Conservation (phyloP, 1,140 invertebrate species). For the Drosophila saltans region DNA sequence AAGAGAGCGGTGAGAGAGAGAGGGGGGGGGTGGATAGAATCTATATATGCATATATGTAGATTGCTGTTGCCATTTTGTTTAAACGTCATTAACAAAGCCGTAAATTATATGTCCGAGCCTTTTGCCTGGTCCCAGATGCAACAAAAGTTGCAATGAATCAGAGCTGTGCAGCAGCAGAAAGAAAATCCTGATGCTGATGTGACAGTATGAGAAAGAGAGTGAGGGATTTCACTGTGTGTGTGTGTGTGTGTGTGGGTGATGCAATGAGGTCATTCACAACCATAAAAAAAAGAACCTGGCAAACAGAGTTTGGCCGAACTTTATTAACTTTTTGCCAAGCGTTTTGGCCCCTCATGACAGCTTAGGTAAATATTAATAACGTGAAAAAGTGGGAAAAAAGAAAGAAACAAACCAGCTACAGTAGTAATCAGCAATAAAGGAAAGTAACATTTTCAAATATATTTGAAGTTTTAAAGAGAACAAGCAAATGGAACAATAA, state of each 20-base stretch:
- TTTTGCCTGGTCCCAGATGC: conserved; percentile 33
- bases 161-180: background rate
- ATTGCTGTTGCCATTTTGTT: conserved; percentile 65
- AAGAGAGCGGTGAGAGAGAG: background rate
- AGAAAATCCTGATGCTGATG: background rate
- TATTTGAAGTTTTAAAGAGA: too few species aligned
- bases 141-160: conserved; percentile 42
- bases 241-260: background rate
- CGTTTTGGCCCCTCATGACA: conserved; percentile 28
- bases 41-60: conserved; percentile 64
- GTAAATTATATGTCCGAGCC: conserved; percentile 64
- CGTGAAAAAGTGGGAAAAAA: conserved; percentile 27
- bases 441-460: too few species aligned
- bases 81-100: conserved; percentile 77
- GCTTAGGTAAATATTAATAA: conserved; percentile 81
- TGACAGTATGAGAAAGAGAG: too few species aligned
- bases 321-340: conserved; percentile 73
- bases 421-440: background rate
- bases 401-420: conserved; percentile 15
- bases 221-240: too few species aligned
- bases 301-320: conserved; percentile 33
- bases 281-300: conserved; percentile 11
- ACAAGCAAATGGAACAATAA: too few species aligned
- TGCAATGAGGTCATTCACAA: conserved; percentile 34
- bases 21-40: background rate